Evolutionary conservation across 2,888 invertebrate species (phyloP), one percentile per base, ranked within the genome.

Genomic region (Lobophora halterata): DNA sequence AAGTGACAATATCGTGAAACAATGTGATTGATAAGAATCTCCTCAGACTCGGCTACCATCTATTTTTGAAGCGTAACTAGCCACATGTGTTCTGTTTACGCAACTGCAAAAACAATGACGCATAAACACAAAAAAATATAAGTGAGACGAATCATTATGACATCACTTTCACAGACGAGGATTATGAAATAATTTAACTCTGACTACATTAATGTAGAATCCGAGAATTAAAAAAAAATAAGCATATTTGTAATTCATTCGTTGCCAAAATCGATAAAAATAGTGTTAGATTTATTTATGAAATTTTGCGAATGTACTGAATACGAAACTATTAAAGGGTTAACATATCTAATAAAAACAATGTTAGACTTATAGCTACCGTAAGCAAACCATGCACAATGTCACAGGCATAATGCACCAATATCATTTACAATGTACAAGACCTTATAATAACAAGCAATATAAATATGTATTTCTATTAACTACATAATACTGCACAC

Each of bases 401-500:
- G 43, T 41, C 35, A 39, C 36, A 39, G 2, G 40, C 34, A 34
- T 46, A 45, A 52, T 49, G 50, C 53, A 50, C 53, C 44, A 46
- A 29, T 30, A 44, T 38, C 17, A n/a, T 43, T 31, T 34, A 33
- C 34, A 27, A 42, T 42, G 10, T 38, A 37, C 29, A 36, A 29
- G 19, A 34, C 28, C 48, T 41, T 46, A 39, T 35, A 35, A 27
- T 37, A 50, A 69, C 71, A 65, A 63, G 58, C 62, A 55, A 61
- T 65, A 62, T 45, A 54, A 57, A 54, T 61, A 58, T 58, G 59
- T 37, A 50, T 34, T 47, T 63, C 57, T 66, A 68, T 58, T 50
- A 42, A 55, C 62, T 71, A 72, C 65, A 71, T 81, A 82, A 80
- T 81, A 81, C 81, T 81, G 79, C 76, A 76, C 60, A 65, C 81